Evolutionary conservation across 2,888 invertebrate species (phyloP), one percentile per base, ranked within the genome.

Genomic region (Tenthredo livida): DNA sequence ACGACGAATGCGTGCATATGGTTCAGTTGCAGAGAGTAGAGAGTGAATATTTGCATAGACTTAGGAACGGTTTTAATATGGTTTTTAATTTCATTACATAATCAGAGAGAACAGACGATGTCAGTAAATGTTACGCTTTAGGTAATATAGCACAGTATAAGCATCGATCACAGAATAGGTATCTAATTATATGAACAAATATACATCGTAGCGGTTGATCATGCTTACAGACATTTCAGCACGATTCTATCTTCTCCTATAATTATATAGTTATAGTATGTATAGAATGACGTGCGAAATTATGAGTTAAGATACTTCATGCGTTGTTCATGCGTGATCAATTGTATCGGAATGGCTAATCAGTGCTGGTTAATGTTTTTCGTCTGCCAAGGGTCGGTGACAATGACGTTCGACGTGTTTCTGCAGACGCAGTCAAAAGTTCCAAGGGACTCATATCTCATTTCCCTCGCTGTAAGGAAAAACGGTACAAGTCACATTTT

Each of bases 361-460:
- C 72, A 72, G 72, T 73, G 72, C 72, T 80, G 37, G 54, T 78
- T 78, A 61, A 80, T 61, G 33, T 58, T 40, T 80, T 80, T 80
- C 80, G 80, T 80, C 80, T 80, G 80, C 80, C 80, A 61, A 40
- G 15, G 80, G 12, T 77, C 29, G 50, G 50, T 77, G 77, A 77
- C 54, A 77, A 77, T 77, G 47, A 33, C 47, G 47, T 50, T 29
- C 29, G 50, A 54, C 50, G 77, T 73, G 50, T 61, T 72, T 84
- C 37, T 50, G 58, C 85, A 70, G 83, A 75, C 61, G 17, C 40
- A 33, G 83, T 43, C 83, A 70, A 72, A 61, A 50, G 72, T 84
- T 83, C 72, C 77, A 61, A 47, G 67, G 33, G 40, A 78, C 58
- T 83, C 54, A 82, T 67, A 33, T 67, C 58, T 83, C 54, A 82